Percentiles rank a stretch among this genome's conserved stretches.
These are phyloP conservation scores for Thymelicus lineola DNA, from an alignment of 2,888 invertebrate species.

Conservation along the genomic window DNA sequence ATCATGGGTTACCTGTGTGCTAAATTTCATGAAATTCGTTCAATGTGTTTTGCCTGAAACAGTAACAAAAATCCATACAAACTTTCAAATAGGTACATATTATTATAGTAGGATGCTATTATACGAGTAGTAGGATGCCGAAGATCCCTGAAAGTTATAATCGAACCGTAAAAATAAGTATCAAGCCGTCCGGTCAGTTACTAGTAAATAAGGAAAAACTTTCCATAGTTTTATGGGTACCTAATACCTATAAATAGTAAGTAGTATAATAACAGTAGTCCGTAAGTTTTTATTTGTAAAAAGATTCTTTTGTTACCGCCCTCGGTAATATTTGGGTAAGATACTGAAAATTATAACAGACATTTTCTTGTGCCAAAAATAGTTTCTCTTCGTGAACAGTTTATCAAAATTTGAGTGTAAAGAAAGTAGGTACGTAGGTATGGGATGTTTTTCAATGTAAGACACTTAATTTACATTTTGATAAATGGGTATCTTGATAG, in stretches of 20 bases:
- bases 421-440: too few species aligned
- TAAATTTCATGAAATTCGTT: too few species aligned
- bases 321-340: background rate
- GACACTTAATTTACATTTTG: too few species aligned
- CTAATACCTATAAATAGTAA: background rate
- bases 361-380: slow-evolving; percentile 3
- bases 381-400: background rate
- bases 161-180: slow-evolving; percentile 4
- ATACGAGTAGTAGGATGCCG: too few species aligned
- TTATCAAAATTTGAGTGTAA: background rate
- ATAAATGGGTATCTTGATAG: too few species aligned
- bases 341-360: slow-evolving; percentile 19
- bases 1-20: too few species aligned
- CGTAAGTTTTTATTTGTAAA: slow-evolving; percentile 9
- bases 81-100: too few species aligned
- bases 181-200: background rate
- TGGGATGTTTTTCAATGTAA: too few species aligned
- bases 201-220: slow-evolving; percentile 1
- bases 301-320: background rate
- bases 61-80: too few species aligned
- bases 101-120: too few species aligned
- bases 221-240: slow-evolving; percentile 2
- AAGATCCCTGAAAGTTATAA: slow-evolving; percentile 4
- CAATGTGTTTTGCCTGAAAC: too few species aligned
- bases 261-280: too few species aligned